Evolutionary conservation across 2,797 vertebrate species (phyloP).

Genomic region (Sebastiscus tertius): DNA sequence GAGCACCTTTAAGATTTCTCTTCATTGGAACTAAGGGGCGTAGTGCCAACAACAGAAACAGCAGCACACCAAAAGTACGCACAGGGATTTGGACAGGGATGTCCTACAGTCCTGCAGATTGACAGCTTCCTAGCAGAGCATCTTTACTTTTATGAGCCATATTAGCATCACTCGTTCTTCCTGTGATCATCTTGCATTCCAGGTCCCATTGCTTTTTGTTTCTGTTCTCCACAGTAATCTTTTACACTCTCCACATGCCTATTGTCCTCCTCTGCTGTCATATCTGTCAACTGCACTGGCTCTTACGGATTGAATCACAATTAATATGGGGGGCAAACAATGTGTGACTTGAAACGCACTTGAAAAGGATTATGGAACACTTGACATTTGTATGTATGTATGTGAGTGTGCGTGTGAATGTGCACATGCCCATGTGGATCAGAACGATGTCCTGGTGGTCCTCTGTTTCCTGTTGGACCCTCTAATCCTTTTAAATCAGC

Average conservation of each 20-base stretch:
- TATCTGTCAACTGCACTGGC: constrained; percentile 54
- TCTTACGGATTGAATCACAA: constrained; percentile 61
- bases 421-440: constrained; percentile 22
- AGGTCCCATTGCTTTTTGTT: constrained; percentile 36
- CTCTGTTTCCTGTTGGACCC: constrained; percentile 68
- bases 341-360: constrained; percentile 65
- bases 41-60: neutral
- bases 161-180: constrained; percentile 35
- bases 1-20: neutral
- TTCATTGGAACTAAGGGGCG: neutral
- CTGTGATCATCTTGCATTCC: constrained; percentile 65
- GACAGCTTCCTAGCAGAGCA: neutral
- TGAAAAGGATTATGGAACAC: constrained; percentile 73
- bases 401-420: neutral
- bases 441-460: constrained; percentile 67
- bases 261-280: constrained; percentile 38
- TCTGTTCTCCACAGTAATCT: constrained; percentile 44
- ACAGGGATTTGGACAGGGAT: no score
- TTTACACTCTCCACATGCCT: constrained; percentile 22
- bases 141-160: neutral
- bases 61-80: neutral
- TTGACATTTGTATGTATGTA: constrained; percentile 32
- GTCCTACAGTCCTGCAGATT: neutral
- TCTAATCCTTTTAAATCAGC: constrained; percentile 82
- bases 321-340: constrained; percentile 70